These are phyloP conservation scores for Corythoichthys intestinalis DNA, from an alignment of 2,113 vertebrate species.

Conservation along the genomic window DNA sequence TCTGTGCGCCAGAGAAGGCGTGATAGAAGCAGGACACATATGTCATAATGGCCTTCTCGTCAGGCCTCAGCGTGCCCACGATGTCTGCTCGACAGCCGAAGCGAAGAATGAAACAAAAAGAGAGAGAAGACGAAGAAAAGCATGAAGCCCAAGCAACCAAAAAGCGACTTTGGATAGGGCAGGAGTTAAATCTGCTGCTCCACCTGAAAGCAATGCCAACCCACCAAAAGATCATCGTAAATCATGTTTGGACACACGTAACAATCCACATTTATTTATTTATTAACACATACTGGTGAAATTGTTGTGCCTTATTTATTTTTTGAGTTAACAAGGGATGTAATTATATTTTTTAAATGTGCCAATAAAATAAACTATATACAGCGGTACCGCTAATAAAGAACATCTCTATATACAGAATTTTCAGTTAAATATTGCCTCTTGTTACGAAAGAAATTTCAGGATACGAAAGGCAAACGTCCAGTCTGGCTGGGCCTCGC, in stretches of 20 bases:
- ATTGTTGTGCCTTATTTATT: not conserved
- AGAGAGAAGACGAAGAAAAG: constrained; percentile 35
- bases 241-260: constrained; percentile 1
- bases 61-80: constrained; percentile 94
- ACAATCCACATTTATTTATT: not conserved
- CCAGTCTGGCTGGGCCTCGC: no score
- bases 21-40: constrained; percentile 99
- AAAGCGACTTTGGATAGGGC: constrained; percentile 15
- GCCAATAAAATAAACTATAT: no score
- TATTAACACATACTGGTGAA: not conserved
- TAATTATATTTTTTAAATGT: no score
- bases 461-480: no score
- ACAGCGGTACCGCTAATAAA: no score
- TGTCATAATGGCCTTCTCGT: constrained; percentile 99
- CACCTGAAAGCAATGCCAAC: not conserved
- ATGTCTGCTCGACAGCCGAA: constrained; percentile 82
- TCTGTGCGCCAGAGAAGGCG: constrained; percentile 99
- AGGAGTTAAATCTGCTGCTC: constrained; percentile 4
- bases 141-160: constrained; percentile 73
- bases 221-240: not conserved
- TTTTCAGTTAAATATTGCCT: no score
- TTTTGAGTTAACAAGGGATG: not conserved
- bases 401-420: no score
- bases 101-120: constrained; percentile 23
- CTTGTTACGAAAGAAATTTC: no score